Conservation (phyloP, 2,888 invertebrate genomes). For the Hypomecis atomaria region DNA sequence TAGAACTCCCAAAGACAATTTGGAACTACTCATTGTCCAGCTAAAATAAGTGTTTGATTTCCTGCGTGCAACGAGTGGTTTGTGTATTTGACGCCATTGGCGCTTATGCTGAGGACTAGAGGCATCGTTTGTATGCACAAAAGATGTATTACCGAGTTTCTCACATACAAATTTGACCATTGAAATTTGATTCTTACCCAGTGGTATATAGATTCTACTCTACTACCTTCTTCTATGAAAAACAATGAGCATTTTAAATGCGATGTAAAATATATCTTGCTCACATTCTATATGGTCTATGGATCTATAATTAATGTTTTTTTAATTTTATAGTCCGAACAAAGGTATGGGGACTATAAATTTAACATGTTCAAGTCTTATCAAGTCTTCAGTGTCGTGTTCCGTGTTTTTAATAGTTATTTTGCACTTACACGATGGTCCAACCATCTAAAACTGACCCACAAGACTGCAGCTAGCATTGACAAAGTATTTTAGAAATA, state of each 20-base stretch:
- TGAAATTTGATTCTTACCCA: conserved; percentile 1
- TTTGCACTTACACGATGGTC: conserved; percentile 11
- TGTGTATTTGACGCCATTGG: conserved; percentile 62
- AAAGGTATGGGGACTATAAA: not conserved
- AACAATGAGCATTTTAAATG: too few species aligned
- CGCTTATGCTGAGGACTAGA: conserved; percentile 58
- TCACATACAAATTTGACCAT: not conserved
- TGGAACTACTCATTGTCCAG: conserved; percentile 51
- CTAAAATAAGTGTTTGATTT: conserved; percentile 39
- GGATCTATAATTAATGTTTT: too few species aligned
- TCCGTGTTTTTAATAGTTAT: not conserved
- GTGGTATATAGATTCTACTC: not conserved
- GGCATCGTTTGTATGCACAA: conserved; percentile 22
- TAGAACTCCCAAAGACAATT: conserved; percentile 60
- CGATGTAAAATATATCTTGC: not conserved
- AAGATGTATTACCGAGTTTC: not conserved
- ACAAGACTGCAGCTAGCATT: conserved; percentile 39
- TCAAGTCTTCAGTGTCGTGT: not conserved
- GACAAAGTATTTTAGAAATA: conserved; percentile 54
- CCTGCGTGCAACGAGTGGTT: conserved; percentile 64
- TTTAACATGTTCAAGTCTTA: not conserved
- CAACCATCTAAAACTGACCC: conserved; percentile 19
- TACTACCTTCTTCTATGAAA: not conserved
- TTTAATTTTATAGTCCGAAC: too few species aligned
- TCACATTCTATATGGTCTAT: not conserved